Evolutionary conservation across 2,797 vertebrate genomes (phyloP).

Genomic region (Cottoperca gobio): DNA sequence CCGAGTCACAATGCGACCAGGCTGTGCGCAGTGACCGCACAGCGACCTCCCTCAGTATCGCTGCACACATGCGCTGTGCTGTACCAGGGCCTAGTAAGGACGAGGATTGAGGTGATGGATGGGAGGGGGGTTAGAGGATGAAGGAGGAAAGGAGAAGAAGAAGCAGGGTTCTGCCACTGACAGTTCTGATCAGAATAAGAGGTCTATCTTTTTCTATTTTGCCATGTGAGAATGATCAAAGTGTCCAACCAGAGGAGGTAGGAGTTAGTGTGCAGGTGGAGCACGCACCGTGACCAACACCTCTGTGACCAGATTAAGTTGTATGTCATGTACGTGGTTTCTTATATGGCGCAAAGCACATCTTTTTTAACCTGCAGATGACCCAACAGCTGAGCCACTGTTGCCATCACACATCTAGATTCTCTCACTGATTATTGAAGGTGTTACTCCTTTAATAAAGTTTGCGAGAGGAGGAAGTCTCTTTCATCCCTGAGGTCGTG

Average conservation of each 20-base stretch:
- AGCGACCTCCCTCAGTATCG: constrained; percentile 78
- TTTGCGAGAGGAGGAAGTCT: neutral
- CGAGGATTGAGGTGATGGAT: constrained; percentile 32
- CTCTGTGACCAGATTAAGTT: neutral
- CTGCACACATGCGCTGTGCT: constrained; percentile 49
- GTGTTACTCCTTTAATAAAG: constrained; percentile 16
- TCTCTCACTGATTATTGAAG: constrained; percentile 1
- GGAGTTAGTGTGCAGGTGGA: neutral
- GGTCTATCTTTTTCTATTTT: too few relatives aligned
- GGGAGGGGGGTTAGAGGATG: neutral
- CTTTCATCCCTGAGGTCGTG: constrained; percentile 49
- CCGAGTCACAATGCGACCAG: constrained; percentile 79
- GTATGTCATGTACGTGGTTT: neutral
- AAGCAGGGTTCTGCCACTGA: constrained; percentile 33
- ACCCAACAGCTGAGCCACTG: constrained; percentile 16
- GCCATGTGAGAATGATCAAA: constrained; percentile 4
- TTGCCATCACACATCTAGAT: constrained; percentile 2
- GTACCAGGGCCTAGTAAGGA: constrained; percentile 43
- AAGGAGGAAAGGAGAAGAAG: constrained; percentile 9
- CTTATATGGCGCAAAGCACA: neutral
- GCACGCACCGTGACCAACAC: neutral
- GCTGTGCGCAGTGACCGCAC: constrained; percentile 82
- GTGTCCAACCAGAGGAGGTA: constrained; percentile 21
- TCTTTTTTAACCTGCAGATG: constrained; percentile 7
- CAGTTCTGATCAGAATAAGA: constrained; percentile 43